Base-by-base conservation (phyloP, 2,797 vertebrate species). In the Lagodon rhomboides region DNA sequence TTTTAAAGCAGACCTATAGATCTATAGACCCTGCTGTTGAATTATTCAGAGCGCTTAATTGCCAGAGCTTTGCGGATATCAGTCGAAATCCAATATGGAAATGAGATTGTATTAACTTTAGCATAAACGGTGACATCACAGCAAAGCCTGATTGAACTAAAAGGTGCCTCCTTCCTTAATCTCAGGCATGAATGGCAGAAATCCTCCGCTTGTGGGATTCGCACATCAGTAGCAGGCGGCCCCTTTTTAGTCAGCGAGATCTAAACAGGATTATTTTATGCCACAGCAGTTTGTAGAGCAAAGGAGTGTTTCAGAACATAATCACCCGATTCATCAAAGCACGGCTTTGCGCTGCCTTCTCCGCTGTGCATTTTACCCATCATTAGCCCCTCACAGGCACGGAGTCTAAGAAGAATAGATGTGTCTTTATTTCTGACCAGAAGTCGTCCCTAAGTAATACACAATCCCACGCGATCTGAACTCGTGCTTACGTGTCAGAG, bases 251-350 rank as follows among this genome's bases (percentile, higher is more conserved):
- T 91, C 85, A 80, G 73, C 56, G 51, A 83, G 87, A 93, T 92
- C 83, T 84, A 83, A 91, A 87, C 72, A 87, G 93, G 88, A 94
- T 93, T 94, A 92, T 71, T 84, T 74, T 84, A 83, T 88, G 82
- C 83, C 79, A 75, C 71, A 69, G 76, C 83, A 80, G 88, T 92
- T 91, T 93, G 91, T 90, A 87, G 85, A 94, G 86, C 86, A 93
- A 92, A 93, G 82, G 84, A 91, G 75, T 90, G 88, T 91, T 89
- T 85, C 75, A 70, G 85, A 82, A 91, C 88, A 82, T 92, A 92
- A 93, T 93, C 86, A 89, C 86, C 85, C 69, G 25, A 77, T 90
- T 91, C 86, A 90, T 91, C 89, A 89, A 90, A 90, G 83, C 77
- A 64, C 84, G 79, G 85, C 78, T 85, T 82, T 84, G 85, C 79